Evolutionary conservation across 2,888 invertebrate species (phyloP).

Genomic region (Lottia scabra): DNA sequence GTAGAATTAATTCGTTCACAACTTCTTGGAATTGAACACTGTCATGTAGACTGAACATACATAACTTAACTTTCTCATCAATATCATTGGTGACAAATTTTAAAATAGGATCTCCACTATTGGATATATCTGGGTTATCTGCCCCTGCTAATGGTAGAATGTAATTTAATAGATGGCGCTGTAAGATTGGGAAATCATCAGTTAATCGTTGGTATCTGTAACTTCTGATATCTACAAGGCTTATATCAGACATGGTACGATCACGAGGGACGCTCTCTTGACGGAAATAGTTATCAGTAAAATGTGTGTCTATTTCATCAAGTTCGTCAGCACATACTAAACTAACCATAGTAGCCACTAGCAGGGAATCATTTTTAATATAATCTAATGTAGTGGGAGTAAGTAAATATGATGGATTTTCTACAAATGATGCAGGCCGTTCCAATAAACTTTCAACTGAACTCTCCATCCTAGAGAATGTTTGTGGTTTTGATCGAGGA

Average conservation of each 20-base stretch:
- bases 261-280: conserved; percentile 10
- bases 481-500: neutral
- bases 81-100: conserved; percentile 59
- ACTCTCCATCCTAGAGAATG: conserved; percentile 14
- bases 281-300: conserved; percentile 50
- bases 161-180: conserved; percentile 55
- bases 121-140: conserved; percentile 53
- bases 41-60: conserved; percentile 56
- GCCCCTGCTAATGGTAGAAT: conserved; percentile 58
- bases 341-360: conserved; percentile 63
- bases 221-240: conserved; percentile 58
- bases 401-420: conserved; percentile 40
- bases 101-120: conserved; percentile 53
- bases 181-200: conserved; percentile 55
- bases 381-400: conserved; percentile 62
- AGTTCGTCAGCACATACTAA: conserved; percentile 60
- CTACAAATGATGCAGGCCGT: conserved; percentile 3
- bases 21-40: conserved; percentile 48
- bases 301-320: conserved; percentile 53
- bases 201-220: conserved; percentile 60
- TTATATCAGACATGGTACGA: conserved; percentile 49
- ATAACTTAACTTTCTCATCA: conserved; percentile 53
- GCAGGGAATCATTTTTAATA: conserved; percentile 54
- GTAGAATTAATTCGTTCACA: conserved; percentile 47
- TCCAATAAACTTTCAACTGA: conserved; percentile 16